A percentile compares a stretch with the other conserved stretches of the same genome.
phyloP scores from a whole-genome alignment of 1,140 invertebrate species.

The Aricia agestis region DNA sequence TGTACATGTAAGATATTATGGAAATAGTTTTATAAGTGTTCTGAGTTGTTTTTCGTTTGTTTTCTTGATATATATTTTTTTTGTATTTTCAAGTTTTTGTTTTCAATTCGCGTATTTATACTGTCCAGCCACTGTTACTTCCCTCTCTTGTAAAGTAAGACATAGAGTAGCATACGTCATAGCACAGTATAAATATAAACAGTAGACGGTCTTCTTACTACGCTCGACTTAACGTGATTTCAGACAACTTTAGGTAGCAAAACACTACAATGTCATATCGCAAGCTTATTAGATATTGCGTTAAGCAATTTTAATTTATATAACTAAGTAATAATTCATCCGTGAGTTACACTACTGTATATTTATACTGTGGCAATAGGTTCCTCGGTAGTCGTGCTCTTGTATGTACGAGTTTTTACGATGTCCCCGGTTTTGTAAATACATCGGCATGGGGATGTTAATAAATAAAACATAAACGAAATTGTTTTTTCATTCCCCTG shows the following conservation, averaged over 20 bases:
- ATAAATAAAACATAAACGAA: constrained; percentile 60
- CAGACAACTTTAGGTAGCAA: too few relatives aligned
- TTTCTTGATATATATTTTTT: too few relatives aligned
- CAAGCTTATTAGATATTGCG: constrained; percentile 32
- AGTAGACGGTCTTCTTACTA: constrained; percentile 46
- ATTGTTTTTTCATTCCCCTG: constrained; percentile 15
- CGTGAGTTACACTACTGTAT: too few relatives aligned
- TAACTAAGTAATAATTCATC: too few relatives aligned
- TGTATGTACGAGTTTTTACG: constrained; percentile 33
- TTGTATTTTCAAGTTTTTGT: too few relatives aligned
- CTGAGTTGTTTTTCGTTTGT: background rate
- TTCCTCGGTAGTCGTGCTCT: constrained; percentile 2
- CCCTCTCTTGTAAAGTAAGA: constrained; percentile 66
- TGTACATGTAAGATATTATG: too few relatives aligned
- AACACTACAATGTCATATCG: too few relatives aligned
- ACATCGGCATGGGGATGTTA: constrained; percentile 58
- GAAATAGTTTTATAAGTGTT: too few relatives aligned
- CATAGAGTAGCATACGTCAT: constrained; percentile 45
- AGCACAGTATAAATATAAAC: constrained; percentile 36
- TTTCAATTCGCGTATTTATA: constrained; percentile 26
- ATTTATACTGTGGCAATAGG: background rate
- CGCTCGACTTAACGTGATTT: too few relatives aligned
- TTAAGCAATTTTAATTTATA: constrained; percentile 47
- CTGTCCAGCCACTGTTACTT: constrained; percentile 48
- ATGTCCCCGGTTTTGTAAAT: constrained; percentile 63